These are phyloP conservation scores for Hypomecis punctinalis DNA, from an alignment of 2,888 invertebrate genomes.

Conservation along the genomic window DNA sequence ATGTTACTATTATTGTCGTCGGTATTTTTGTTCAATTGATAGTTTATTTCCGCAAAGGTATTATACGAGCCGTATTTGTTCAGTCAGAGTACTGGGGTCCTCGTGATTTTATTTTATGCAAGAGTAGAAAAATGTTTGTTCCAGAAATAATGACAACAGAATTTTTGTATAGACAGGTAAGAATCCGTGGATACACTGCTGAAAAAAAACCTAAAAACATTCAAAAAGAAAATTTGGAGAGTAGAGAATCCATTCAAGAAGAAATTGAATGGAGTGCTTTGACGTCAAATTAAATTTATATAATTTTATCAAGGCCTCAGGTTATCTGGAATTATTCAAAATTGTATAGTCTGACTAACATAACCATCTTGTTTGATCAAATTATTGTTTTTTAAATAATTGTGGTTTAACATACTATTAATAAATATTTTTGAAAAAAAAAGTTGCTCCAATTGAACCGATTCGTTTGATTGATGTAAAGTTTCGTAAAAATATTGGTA, in stretches of 20 bases:
- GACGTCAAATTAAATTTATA: slow-evolving; percentile 57
- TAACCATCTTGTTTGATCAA: no score
- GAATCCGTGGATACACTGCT: slow-evolving; percentile 66
- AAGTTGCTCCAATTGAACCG: no score
- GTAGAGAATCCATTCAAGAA: slow-evolving; percentile 40
- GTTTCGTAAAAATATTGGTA: no score
- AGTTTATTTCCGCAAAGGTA: slow-evolving; percentile 44
- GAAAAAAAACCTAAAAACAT: slow-evolving; percentile 33
- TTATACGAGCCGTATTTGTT: slow-evolving; percentile 49
- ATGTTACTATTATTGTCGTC: slow-evolving; percentile 54
- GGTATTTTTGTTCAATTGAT: slow-evolving; percentile 57
- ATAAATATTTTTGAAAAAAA: no score
- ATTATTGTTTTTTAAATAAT: no score
- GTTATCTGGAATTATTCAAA: no score
- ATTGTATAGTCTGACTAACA: no score
- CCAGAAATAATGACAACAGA: slow-evolving; percentile 82
- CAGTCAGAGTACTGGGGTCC: slow-evolving; percentile 73
- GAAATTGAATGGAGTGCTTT: slow-evolving; percentile 60
- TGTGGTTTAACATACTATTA: no score
- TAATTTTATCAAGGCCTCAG: background rate
- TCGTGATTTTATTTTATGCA: slow-evolving; percentile 61
- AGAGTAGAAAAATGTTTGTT: slow-evolving; percentile 78
- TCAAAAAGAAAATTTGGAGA: slow-evolving; percentile 3
- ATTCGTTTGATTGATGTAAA: no score
- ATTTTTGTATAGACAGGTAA: slow-evolving; percentile 78